Percentiles rank a stretch among this genome's conserved stretches.
Evolutionary conservation across 92 coral and sea anemone genomes (phyloP).

Genomic region (Micromussa lordhowensis): DNA sequence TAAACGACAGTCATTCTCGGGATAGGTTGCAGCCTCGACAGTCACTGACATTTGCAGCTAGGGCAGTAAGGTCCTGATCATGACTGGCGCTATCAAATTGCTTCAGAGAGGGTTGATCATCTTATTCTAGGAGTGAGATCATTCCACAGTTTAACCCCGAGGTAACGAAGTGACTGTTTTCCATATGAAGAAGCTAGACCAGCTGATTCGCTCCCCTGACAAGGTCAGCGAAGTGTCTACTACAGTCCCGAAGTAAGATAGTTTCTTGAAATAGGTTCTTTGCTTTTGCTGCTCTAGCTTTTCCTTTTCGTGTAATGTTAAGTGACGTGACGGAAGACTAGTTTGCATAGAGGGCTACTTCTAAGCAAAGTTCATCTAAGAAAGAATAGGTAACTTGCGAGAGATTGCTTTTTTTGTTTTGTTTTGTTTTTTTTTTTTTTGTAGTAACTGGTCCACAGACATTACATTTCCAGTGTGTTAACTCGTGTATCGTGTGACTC

Average conservation of each 20-base stretch:
- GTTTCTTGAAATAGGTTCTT: not conserved
- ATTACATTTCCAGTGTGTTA: not conserved
- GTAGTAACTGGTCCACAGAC: not conserved
- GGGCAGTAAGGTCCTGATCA: too few species aligned
- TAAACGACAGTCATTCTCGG: too few species aligned
- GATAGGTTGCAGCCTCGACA: too few species aligned
- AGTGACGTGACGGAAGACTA: not conserved
- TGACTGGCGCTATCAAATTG: too few species aligned
- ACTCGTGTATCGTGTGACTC: not conserved
- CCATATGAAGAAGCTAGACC: conserved; percentile 58
- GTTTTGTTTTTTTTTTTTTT: too few species aligned
- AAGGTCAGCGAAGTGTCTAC: conserved; percentile 63
- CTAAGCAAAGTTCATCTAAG: not conserved
- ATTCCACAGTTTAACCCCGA: too few species aligned
- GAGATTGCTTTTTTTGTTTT: too few species aligned
- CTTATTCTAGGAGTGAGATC: too few species aligned
- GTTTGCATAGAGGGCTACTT: not conserved
- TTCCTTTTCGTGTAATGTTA: not conserved
- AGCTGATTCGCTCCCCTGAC: conserved; percentile 87
- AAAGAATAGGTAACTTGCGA: too few species aligned
- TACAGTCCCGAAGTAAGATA: conserved; percentile 32
- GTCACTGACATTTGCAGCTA: too few species aligned
- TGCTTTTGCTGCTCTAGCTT: not conserved
- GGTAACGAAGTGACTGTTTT: too few species aligned
- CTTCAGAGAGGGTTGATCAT: too few species aligned